These are phyloP conservation scores for Tangara arthus DNA, from an alignment of 2,797 vertebrate species.

Conservation along the genomic window DNA sequence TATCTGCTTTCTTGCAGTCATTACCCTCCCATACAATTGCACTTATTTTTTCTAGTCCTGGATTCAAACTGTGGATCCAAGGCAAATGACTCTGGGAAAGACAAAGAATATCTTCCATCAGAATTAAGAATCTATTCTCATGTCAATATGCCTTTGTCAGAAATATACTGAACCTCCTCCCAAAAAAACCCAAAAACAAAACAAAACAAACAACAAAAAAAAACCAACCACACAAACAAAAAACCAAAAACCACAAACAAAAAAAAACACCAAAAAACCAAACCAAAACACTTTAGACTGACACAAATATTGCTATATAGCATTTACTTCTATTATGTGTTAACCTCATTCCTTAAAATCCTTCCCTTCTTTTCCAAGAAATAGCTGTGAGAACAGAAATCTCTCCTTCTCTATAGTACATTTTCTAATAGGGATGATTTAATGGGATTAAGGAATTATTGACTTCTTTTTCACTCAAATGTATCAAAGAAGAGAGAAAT, in stretches of 20 bases:
- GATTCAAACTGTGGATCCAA: conserved; percentile 94
- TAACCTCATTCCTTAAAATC: not conserved
- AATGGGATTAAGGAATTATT: not conserved
- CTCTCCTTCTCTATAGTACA: not conserved
- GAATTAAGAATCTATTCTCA: not conserved
- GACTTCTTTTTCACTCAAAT: not conserved
- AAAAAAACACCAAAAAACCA: not conserved
- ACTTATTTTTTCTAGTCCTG: conserved; percentile 94
- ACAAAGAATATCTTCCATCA: not conserved
- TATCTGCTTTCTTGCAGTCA: conserved; percentile 98
- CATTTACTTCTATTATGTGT: not conserved
- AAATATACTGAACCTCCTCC: not conserved
- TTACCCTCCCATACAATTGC: conserved; percentile 99
- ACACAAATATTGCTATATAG: not conserved
- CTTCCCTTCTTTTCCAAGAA: not conserved
- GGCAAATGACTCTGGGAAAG: conserved; percentile 86
- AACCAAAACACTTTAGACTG: not conserved
- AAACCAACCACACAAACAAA: not conserved
- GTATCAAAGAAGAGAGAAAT: not conserved
- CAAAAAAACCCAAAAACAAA: not conserved
- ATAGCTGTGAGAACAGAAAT: not conserved
- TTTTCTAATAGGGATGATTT: not conserved
- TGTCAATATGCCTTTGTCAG: not conserved
- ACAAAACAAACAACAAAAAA: not conserved
- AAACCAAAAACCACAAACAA: not conserved